Evolutionary conservation across 2,797 vertebrate genomes (phyloP).

Genomic region (Todus mexicanus): DNA sequence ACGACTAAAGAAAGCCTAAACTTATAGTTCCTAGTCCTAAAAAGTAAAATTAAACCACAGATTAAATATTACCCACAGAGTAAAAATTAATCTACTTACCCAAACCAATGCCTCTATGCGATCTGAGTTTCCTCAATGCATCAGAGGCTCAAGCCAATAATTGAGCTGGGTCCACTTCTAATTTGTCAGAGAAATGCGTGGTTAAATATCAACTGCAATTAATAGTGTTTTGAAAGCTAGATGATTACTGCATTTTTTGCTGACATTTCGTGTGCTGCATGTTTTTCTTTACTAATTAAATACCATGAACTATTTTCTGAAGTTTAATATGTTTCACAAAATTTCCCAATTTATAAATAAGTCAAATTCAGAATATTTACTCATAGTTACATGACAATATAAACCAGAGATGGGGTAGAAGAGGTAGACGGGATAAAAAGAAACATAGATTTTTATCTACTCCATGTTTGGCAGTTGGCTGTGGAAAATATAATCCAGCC

Average conservation of each 20-base stretch:
- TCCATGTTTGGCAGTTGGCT: background rate
- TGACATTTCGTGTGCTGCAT: background rate
- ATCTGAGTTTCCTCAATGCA: background rate
- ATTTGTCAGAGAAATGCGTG: background rate
- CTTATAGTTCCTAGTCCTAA: background rate
- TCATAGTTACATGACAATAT: background rate
- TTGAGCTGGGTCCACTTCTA: background rate
- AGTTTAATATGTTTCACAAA: background rate
- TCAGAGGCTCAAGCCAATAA: background rate
- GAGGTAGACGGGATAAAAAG: background rate
- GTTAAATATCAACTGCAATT: conserved; percentile 31
- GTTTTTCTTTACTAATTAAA: conserved; percentile 39
- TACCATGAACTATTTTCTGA: background rate
- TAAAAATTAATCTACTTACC: background rate
- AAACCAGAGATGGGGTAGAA: background rate
- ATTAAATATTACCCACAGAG: background rate
- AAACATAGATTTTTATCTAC: conserved; percentile 1
- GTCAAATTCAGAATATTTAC: conserved; percentile 1
- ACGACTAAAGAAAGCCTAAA: background rate
- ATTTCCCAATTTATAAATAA: conserved; percentile 10
- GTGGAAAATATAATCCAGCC: conserved; percentile 41
- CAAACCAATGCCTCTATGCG: background rate
- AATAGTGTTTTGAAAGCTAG: conserved; percentile 15
- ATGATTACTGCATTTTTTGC: conserved; percentile 29
- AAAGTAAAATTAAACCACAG: background rate